A percentile compares a stretch with the other conserved stretches of the same genome.
These are phyloP conservation scores for Notothenia coriiceps DNA, from an alignment of 2,113 vertebrate genomes.

Conservation along the genomic window DNA sequence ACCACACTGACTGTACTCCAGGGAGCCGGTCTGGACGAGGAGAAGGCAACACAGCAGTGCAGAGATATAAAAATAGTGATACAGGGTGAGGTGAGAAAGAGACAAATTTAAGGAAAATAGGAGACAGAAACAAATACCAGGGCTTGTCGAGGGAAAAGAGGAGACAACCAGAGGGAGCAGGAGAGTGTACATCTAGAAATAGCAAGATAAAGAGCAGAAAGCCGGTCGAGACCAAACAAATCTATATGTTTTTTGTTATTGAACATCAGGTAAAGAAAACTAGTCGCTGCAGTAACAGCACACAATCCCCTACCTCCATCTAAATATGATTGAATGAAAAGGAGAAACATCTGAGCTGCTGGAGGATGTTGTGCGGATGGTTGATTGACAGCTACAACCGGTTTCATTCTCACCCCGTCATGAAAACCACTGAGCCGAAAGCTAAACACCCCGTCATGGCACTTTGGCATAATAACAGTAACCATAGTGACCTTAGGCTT, in stretches of 20 bases:
- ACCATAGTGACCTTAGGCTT: constrained; percentile 8
- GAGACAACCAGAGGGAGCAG: neutral
- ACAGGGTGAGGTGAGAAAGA: constrained; percentile 12
- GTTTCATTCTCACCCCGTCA: neutral
- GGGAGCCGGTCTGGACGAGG: constrained; percentile 62
- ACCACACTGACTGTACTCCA: constrained; percentile 52
- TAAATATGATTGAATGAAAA: neutral
- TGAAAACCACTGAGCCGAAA: constrained; percentile 5
- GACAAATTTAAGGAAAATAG: constrained; percentile 38
- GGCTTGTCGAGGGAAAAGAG: neutral
- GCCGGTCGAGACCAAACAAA: neutral
- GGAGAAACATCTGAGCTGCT: neutral
- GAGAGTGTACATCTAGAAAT: neutral
- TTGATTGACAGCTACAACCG: neutral
- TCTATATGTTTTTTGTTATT: too few relatives aligned
- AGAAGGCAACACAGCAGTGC: constrained; percentile 26
- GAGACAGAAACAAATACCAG: constrained; percentile 41
- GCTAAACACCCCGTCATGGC: neutral
- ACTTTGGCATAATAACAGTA: neutral
- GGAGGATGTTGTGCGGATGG: neutral
- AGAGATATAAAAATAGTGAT: constrained; percentile 26
- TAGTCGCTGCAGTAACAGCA: neutral
- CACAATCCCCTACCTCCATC: too few relatives aligned
- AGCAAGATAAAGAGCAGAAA: constrained; percentile 15
- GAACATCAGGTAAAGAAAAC: neutral